Evolutionary conservation across 2,797 vertebrate species (phyloP), one percentile per base, ranked within the genome.

Genomic region (Cossypha dichroa): DNA sequence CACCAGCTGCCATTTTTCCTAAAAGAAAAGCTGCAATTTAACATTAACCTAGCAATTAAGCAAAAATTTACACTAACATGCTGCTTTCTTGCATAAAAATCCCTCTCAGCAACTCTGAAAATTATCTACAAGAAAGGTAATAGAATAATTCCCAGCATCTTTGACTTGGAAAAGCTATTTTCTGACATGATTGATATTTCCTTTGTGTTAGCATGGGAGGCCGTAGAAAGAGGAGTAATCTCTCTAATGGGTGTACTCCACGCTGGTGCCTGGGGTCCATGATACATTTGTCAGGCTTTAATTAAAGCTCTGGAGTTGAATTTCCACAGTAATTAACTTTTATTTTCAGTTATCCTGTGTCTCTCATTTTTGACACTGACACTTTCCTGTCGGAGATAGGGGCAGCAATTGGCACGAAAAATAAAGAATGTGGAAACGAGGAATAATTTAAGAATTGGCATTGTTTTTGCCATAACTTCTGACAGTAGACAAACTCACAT

Each of bases 261-360:
- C 1, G 25, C 90, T 93, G 85, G 83, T 91, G 90, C 86, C 91
- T 94, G 87, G 73, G 91, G 74, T 94, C 73, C 59, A 36, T 88
- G 75, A 89, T 96, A 93, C 83, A 79, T 91, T 95, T 92, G 90
- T 97, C 95, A 97, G 83, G 88, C 92, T 96, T 95, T 97, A 96
- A 97, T 97, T 97, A 97, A 91, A 81, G 81, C n/a, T 10, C 82
- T 41, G 63, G 89, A 92, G 81, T 91, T 95, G 92, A 79, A 94
- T 93, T 96, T 96, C 82, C 87, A 91, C 90, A 88, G 90, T 96
- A 97, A 96, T 97, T 97, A 97, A 93, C 91, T 96, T 96, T 96
- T 91, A 86, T 96, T 96, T 94, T 67, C 70, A 40, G 92, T 94
- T 96, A 55, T 15, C 62, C 88, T n/a, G 8, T 91, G 90, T 92